Conservation (phyloP, 1,140 invertebrate species). For the Drosophila ogumai region DNA sequence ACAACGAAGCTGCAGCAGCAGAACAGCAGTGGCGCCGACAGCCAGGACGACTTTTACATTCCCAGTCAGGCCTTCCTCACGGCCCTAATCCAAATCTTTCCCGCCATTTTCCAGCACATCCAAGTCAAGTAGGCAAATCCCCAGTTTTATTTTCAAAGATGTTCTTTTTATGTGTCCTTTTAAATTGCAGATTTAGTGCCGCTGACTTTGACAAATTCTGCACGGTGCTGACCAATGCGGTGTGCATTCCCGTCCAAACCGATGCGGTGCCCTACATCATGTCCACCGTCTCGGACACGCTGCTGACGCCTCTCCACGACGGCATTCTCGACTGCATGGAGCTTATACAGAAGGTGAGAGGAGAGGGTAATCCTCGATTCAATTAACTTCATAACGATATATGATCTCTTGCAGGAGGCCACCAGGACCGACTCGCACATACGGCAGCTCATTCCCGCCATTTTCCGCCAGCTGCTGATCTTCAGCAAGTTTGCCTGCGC, state of each 20-base stretch:
- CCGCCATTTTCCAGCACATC: conserved; percentile 95
- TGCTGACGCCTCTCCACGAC: conserved; percentile 93
- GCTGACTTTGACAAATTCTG: conserved; percentile 93
- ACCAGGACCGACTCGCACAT: conserved; percentile 88
- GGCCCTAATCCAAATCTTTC: conserved; percentile 96
- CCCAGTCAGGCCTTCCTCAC: conserved; percentile 97
- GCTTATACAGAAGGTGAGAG: conserved; percentile 89
- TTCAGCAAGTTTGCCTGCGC: conserved; percentile 91
- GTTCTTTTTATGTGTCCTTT: neutral
- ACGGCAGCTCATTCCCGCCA: conserved; percentile 90
- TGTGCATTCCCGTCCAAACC: conserved; percentile 92
- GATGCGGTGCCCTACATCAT: conserved; percentile 93
- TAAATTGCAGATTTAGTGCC: conserved; percentile 87
- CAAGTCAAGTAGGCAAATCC: conserved; percentile 87
- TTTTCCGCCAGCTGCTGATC: conserved; percentile 92
- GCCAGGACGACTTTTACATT: conserved; percentile 89
- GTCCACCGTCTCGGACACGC: conserved; percentile 90
- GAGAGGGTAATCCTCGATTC: too few species aligned
- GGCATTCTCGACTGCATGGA: conserved; percentile 92
- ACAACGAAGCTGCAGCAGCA: conserved; percentile 80
- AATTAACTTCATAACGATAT: neutral
- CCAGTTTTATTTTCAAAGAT: neutral
- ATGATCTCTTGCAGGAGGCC: conserved; percentile 86
- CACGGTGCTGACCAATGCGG: conserved; percentile 90
- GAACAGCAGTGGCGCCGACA: conserved; percentile 40